Conservation (phyloP, 2,797 vertebrate species). For the Geotrypetes seraphini region DNA sequence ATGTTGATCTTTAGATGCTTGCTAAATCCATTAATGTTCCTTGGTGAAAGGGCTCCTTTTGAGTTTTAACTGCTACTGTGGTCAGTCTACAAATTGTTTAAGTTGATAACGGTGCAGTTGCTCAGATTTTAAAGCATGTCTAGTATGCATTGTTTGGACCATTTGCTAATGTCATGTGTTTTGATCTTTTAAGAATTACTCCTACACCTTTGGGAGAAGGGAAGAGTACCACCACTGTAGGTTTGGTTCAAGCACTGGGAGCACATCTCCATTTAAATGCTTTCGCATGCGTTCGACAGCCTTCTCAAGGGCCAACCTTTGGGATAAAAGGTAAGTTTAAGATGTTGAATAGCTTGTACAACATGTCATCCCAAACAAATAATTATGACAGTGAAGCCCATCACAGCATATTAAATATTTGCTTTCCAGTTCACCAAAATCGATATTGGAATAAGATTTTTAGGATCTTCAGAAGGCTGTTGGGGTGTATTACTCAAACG, state of each 20-base stretch:
- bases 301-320: slow-evolving; percentile 95
- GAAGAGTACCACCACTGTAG: slow-evolving; percentile 92
- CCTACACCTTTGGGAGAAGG: slow-evolving; percentile 94
- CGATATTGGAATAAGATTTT: no score
- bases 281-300: slow-evolving; percentile 91
- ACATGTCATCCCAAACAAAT: no score
- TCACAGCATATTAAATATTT: no score
- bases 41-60: not conserved
- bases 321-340: slow-evolving; percentile 93
- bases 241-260: slow-evolving; percentile 87
- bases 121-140: no score
- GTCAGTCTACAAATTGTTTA: not conserved
- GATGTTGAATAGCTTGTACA: no score
- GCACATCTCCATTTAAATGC: slow-evolving; percentile 85
- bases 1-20: no score
- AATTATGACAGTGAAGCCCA: no score
- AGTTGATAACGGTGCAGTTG: not conserved
- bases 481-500: no score
- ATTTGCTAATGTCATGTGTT: not conserved
- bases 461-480: no score
- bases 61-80: not conserved
- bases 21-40: no score
- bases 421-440: no score
- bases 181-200: slow-evolving; percentile 71
- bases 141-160: no score